Evolutionary conservation across 1,140 invertebrate species (phyloP), one percentile per base, ranked within the genome.

Genomic region (Nephotettix cincticeps): DNA sequence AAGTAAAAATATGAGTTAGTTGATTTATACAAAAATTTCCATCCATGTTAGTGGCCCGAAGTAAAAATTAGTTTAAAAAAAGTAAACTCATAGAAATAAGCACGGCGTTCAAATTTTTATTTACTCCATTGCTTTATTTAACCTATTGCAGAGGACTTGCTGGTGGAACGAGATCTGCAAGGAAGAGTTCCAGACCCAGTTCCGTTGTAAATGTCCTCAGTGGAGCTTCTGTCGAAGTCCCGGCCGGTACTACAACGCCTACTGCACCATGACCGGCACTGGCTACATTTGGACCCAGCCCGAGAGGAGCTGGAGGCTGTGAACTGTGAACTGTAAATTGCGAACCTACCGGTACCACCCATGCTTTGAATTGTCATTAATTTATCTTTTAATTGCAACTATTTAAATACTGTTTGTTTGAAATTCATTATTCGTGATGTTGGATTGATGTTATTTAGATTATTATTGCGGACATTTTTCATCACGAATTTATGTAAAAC

Each of bases 101-200:
- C 73, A 73, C 19, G 6, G n/a, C 19, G 28, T 19, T 54, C 32
- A 36, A 36, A 36, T 36, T 36, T 14, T 36, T 14, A 36, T 4
- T 36, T 36, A 36, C 32, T 36, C 32, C 14, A 36, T 36, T 36
- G n/a, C n/a, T n/a, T 6, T 36, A 36, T 4, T 4, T 36, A 36
- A 36, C 32, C 32, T 36, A 36, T 36, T 79, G 68, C 76, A 95
- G 93, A 87, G 94, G 78, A 94, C 91, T 29, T 95, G 94, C 79
- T 95, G 93, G 92, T 95, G 92, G 91, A 95, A 95, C 79, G 94
- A 96, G 83, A 88, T 94, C 1, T 96, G 94, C 82, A 95, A 96
- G 79, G 92, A 94, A 80, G 93, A 94, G 79, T 95, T 95, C 79
- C 92, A 93, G 80, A 90, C 85, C 71, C 85, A 92, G 56, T 96